Evolutionary conservation across 2,113 vertebrate genomes (phyloP), one percentile per base, ranked within the genome.

Genomic region (Furnarius figulus): DNA sequence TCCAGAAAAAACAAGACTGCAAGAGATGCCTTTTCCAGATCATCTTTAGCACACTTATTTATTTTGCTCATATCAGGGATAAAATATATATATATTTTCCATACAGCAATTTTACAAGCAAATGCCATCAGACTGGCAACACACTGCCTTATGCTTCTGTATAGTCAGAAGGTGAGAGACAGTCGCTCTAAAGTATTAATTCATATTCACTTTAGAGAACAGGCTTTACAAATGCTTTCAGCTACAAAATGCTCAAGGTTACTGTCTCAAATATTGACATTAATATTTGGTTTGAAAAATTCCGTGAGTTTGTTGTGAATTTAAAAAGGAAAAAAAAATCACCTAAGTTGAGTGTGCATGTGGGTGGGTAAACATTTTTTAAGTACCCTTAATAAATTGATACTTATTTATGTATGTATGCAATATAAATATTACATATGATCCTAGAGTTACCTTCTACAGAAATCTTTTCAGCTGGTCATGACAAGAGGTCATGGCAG

Each of bases 391-490:
- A 67, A 82, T 75, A 85, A 87, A 78, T 27, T 8, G 24, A 4
- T 46, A 53, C 46, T 82, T 46, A 46, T 52, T 24, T 10, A 59
- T 52, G 24, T 10, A 67, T 25, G 12, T n/a, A 75, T 25, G 8
- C 12, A 52, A 70, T 0, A 0, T 3, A 2, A 30, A 37, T 7
- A 37, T 46, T 71, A 50, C 18, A 7, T 2, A 30, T 1, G 10
- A 78, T 11, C n/a, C 56, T 14, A 61, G 11, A 89, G 35, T 14
- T 33, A 72, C 14, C 14, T 79, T 75, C 83, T 46, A 14, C 35
- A 88, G 35, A 85, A 75, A 39, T 46, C 35, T 40, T 85, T 58
- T 55, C 37, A 70, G 40, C 27, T 55, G 53, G 25, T 80, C 21
- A 23, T 35, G 23, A 53, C 33, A 81, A 87, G 18, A 21, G 10